Percentiles rank a stretch among this genome's conserved stretches.
phyloP scores from a whole-genome alignment of 2,113 vertebrate genomes.

The Salvator merianae region DNA sequence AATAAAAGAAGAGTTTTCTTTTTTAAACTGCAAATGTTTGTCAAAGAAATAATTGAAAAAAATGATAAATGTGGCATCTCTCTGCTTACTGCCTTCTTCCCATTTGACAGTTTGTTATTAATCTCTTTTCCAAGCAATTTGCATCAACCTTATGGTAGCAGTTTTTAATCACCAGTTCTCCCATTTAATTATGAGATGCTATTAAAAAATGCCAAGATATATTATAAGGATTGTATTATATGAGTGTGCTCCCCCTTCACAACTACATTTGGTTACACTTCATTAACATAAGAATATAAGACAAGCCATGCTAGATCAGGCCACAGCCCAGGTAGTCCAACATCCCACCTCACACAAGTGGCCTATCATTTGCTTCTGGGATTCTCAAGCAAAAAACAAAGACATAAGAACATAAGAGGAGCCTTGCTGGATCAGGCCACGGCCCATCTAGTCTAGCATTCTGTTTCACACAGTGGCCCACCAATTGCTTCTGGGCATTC shows the following conservation, averaged over 20 bases:
- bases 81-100: not conserved
- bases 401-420: no score
- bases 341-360: no score
- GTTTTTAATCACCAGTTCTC: conserved; percentile 21
- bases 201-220: conserved; percentile 11
- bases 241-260: not conserved
- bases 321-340: not conserved
- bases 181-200: conserved; percentile 14
- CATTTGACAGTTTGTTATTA: conserved; percentile 25
- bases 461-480: no score
- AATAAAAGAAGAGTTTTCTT: conserved; percentile 41
- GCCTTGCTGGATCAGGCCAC: no score
- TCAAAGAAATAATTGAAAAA: conserved; percentile 49
- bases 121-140: conserved; percentile 19
- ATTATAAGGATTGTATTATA: not conserved
- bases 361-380: no score
- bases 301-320: not conserved
- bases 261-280: not conserved
- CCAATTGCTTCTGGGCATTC: no score
- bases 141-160: conserved; percentile 6
- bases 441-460: no score
- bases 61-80: not conserved
- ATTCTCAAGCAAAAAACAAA: no score
- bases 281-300: not conserved
- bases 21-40: conserved; percentile 27